Conservation (phyloP, 92 coral and sea anemone species). For the Ricordea florida region DNA sequence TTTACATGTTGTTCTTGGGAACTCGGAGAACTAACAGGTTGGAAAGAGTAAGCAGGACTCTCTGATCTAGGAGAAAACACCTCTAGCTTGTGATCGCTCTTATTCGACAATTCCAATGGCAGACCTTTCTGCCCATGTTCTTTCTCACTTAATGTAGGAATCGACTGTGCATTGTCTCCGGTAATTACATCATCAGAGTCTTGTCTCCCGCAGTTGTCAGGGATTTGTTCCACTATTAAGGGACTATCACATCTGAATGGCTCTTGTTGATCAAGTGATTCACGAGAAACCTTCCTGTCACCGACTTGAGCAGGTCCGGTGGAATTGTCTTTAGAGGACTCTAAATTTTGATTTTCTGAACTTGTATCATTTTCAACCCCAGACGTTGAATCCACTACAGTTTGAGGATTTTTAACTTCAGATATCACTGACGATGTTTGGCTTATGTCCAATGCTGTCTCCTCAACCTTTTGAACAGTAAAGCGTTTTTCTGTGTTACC, state of each 20-base stretch:
- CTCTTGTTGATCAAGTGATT: too few relatives aligned
- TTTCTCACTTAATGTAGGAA: too few relatives aligned
- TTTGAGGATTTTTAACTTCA: neutral
- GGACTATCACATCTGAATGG: too few relatives aligned
- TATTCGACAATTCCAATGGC: too few relatives aligned
- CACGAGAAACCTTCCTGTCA: neutral
- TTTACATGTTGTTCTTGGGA: neutral
- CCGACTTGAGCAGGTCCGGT: neutral
- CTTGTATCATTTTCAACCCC: neutral
- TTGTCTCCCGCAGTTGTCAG: too few relatives aligned
- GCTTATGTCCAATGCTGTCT: neutral
- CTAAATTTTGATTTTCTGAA: neutral
- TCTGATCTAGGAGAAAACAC: neutral
- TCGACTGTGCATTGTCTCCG: too few relatives aligned
- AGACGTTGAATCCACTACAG: neutral
- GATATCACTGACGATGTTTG: neutral
- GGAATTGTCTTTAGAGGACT: neutral
- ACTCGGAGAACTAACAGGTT: conserved; percentile 11
- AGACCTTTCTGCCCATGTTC: too few relatives aligned
- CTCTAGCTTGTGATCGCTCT: too few relatives aligned
- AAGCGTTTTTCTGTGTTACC: neutral
- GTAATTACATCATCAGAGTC: too few relatives aligned
- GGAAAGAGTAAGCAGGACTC: conserved; percentile 17
- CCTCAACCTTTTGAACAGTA: conserved; percentile 28
- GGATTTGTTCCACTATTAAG: too few relatives aligned